These are phyloP conservation scores for Gymnothorax reevesii DNA, from an alignment of 2,797 vertebrate genomes.

Conservation along the genomic window DNA sequence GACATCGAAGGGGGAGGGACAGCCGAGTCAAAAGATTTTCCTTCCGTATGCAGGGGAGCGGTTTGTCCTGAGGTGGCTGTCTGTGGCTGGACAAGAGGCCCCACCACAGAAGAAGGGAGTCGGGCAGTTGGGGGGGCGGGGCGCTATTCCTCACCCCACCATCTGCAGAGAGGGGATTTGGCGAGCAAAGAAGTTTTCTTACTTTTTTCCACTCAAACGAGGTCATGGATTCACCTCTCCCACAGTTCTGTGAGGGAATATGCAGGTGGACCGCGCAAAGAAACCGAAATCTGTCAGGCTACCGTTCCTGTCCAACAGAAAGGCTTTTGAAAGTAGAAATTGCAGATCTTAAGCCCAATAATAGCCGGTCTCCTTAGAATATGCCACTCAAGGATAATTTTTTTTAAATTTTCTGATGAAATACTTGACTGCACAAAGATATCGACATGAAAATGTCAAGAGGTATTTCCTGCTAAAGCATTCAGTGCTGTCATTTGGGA, in stretches of 20 bases:
- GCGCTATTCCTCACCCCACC: conserved; percentile 20
- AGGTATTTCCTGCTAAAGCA: not conserved
- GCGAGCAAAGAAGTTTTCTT: conserved; percentile 23
- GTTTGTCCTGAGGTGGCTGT: not conserved
- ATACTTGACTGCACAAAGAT: not conserved
- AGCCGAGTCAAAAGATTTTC: not conserved
- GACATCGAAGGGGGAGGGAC: not conserved
- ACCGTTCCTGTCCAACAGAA: not conserved
- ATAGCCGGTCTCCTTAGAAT: not conserved
- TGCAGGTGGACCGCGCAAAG: conserved; percentile 30
- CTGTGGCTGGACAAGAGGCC: not conserved
- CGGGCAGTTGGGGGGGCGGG: not conserved
- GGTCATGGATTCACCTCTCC: conserved; percentile 46
- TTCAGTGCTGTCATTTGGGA: not conserved
- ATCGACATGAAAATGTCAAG: not conserved
- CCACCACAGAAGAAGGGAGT: conserved; percentile 3
- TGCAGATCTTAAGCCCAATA: conserved; percentile 14
- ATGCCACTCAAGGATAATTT: not conserved
- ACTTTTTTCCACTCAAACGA: conserved; percentile 31
- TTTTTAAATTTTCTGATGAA: not conserved
- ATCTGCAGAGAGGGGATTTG: conserved; percentile 13
- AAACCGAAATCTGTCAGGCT: not conserved
- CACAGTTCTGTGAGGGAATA: conserved; percentile 34
- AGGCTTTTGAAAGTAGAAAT: conserved; percentile 19
- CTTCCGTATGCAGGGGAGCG: not conserved